Base-by-base conservation (phyloP, 1,140 invertebrate genomes). In the Steinernema khuongi region DNA sequence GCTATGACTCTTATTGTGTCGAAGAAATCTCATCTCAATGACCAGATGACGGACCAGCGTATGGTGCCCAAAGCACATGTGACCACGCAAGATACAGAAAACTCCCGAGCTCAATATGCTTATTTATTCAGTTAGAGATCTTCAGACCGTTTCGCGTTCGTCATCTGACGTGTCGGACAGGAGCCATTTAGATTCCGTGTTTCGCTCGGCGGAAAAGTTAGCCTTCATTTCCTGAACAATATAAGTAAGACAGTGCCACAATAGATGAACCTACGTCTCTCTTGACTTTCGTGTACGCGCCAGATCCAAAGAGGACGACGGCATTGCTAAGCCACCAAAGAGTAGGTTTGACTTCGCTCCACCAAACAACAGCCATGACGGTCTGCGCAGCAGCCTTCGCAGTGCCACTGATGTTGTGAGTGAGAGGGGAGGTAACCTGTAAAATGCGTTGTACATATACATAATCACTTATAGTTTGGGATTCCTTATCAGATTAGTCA, bases 381-480 rank as follows among this genome's bases (percentile, higher is more conserved):
- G 96, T 99, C 88, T 99, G 97, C 0, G 91, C 92, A 86, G 95
- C 97, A 0, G 97, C 95, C 87, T 99, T 99, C 0, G 96, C 96
- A 22, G 97, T 99, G 31, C 97, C 97, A 43, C 94, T 97, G 76
- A 99, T 96, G 85, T 98, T 99, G 85, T 99, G 96, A 0, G 97
- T 99, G 67, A 99, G 87, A 0, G 97, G 94, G 41, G 96, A 98
- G 22, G 97, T 99, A 1, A 94, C 91, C 90, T 91, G 82, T n/a
- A n/a, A n/a, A n/a, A n/a, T n/a, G n/a, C n/a, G n/a, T n/a, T n/a
- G n/a, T n/a, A n/a, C n/a, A n/a, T n/a, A n/a, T n/a, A n/a, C n/a
- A n/a, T n/a, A n/a, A n/a, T n/a, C n/a, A n/a, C n/a, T n/a, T n/a
- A n/a, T n/a, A n/a, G n/a, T n/a, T n/a, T n/a, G n/a, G n/a, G n/a